phyloP scores from a whole-genome alignment of 2,113 vertebrate species.

The Bos indicus region DNA sequence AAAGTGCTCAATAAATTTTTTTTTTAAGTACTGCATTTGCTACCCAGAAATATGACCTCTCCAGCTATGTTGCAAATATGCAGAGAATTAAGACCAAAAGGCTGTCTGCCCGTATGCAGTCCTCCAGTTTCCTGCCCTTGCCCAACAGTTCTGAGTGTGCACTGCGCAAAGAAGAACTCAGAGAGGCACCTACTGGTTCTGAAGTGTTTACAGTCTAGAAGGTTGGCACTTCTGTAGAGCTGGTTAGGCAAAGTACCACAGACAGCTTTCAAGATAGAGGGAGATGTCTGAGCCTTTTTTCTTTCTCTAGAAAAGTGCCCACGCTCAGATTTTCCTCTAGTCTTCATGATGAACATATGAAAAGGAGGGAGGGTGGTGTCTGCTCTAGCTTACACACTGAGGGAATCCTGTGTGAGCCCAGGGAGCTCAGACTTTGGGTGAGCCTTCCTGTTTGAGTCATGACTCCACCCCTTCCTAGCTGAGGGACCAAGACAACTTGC shows the following conservation, averaged over 20 bases:
- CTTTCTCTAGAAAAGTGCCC: not conserved
- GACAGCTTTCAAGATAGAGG: not conserved
- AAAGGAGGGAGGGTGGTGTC: not conserved
- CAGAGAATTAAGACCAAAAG: slow-evolving; percentile 31
- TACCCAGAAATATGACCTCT: slow-evolving; percentile 36
- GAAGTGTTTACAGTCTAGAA: slow-evolving; percentile 52
- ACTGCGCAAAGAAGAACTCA: not conserved
- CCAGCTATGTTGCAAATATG: slow-evolving; percentile 34
- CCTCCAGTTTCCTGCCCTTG: not conserved
- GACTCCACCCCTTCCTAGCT: not conserved
- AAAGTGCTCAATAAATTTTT: not conserved
- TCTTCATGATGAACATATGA: not conserved
- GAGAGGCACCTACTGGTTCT: not conserved
- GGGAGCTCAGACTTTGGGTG: not conserved
- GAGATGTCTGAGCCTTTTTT: not conserved
- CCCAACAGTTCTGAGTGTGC: not conserved
- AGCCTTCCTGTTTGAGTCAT: not conserved
- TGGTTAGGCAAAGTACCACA: not conserved
- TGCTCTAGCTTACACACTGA: not conserved
- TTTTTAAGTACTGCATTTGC: not conserved
- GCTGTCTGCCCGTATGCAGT: not conserved
- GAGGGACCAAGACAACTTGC: not conserved
- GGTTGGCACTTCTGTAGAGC: slow-evolving; percentile 25
- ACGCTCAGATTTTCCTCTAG: not conserved
- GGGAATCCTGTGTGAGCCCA: not conserved